Percentiles rank a stretch among this genome's conserved stretches.
Conservation (phyloP, 1,140 invertebrate species). For the Diachasmimorpha longicaudata region DNA sequence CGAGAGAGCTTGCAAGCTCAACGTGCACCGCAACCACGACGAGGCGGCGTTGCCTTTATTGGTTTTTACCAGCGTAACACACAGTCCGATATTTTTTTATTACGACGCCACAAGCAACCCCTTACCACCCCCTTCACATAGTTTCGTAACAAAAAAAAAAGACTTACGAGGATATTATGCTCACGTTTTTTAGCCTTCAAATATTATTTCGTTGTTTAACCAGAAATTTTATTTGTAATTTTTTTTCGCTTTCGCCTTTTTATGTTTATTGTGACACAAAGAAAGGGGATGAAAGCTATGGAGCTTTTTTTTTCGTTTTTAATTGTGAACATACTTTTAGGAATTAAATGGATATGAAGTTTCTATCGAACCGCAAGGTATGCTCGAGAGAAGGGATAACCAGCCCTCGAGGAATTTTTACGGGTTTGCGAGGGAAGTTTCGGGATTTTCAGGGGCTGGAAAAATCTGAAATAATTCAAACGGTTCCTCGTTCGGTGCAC, state of each 20-base stretch:
- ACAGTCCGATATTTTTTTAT: slow-evolving; percentile 49
- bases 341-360: neutral
- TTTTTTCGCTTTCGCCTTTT: neutral
- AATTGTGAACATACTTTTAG: slow-evolving; percentile 2
- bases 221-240: neutral
- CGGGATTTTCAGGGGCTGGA: neutral
- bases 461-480: neutral
- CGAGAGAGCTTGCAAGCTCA: slow-evolving; percentile 20
- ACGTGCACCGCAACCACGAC: slow-evolving; percentile 55
- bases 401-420: neutral
- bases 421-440: slow-evolving; percentile 4
- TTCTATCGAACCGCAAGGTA: slow-evolving; percentile 11
- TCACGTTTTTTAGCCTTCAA: neutral
- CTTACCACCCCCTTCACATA: slow-evolving; percentile 12
- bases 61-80: slow-evolving; percentile 56
- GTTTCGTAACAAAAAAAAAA: slow-evolving; percentile 20
- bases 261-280: neutral
- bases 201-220: slow-evolving; percentile 16
- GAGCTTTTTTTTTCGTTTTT: neutral
- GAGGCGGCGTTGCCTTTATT: slow-evolving; percentile 55
- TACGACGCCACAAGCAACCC: slow-evolving; percentile 16
- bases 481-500: neutral
- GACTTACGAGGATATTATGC: slow-evolving; percentile 25
- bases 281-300: neutral
- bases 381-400: neutral